phyloP scores from a whole-genome alignment of 1,140 invertebrate species.

The Caenorhabditis inopinata region DNA sequence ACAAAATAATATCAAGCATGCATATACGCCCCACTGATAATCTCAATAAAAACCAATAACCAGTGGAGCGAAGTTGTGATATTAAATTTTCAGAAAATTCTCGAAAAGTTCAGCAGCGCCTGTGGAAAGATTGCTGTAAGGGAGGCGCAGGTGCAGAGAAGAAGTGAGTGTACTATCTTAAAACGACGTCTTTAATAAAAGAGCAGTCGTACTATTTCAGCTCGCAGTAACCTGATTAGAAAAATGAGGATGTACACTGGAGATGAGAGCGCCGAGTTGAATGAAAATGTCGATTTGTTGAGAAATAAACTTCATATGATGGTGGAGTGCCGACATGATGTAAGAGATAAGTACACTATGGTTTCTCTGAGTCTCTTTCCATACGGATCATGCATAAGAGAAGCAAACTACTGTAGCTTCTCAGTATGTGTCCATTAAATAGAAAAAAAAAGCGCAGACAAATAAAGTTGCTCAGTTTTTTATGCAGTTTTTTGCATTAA shows the following conservation, averaged over 20 bases:
- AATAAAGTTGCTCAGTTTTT: neutral
- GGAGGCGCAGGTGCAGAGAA: neutral
- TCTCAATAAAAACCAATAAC: too few species aligned
- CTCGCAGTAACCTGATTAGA: neutral
- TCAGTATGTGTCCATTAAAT: too few species aligned
- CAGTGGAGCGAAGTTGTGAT: too few species aligned
- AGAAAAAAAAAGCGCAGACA: too few species aligned
- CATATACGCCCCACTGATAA: too few species aligned
- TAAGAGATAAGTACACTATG: too few species aligned
- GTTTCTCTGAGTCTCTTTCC: too few species aligned
- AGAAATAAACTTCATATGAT: neutral
- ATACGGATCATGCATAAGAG: too few species aligned
- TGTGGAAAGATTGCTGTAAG: neutral
- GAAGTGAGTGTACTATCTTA: neutral
- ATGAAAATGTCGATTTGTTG: neutral
- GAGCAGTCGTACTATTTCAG: neutral
- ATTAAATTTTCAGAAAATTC: neutral
- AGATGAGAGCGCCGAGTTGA: neutral
- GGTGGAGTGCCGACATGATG: neutral
- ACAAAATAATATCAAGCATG: too few species aligned
- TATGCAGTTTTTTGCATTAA: too few species aligned
- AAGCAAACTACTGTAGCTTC: too few species aligned
- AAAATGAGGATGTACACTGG: neutral
- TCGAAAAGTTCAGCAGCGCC: neutral
- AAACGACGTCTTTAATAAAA: neutral